A percentile compares a stretch with the other conserved stretches of the same genome.
Conservation (phyloP, 1,140 invertebrate genomes). For the Drosophila trapezifrons region DNA sequence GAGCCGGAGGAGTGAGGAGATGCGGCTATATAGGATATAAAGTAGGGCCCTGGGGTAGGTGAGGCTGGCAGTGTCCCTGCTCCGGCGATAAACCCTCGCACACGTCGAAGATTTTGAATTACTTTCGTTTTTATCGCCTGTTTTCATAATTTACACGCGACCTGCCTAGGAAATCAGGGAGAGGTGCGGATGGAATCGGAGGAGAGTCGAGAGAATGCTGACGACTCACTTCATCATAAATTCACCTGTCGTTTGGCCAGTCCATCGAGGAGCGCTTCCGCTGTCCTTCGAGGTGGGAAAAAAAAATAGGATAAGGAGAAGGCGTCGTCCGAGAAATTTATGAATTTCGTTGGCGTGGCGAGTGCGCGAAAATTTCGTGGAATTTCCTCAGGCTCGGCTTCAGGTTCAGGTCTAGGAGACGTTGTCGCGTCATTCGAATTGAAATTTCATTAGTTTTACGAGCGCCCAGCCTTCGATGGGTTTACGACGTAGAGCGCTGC, state of each 20-base stretch:
- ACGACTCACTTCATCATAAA: constrained; percentile 79
- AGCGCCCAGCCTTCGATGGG: constrained; percentile 55
- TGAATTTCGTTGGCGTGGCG: constrained; percentile 64
- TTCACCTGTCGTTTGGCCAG: constrained; percentile 74
- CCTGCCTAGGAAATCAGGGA: constrained; percentile 44
- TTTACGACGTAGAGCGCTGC: constrained; percentile 59
- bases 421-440: constrained; percentile 73
- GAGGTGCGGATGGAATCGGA: constrained; percentile 8
- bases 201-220: constrained; percentile 37
- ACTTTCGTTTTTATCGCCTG: constrained; percentile 76
- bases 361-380: constrained; percentile 80
- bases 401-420: constrained; percentile 12
- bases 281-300: constrained; percentile 52
- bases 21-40: neutral
- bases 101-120: constrained; percentile 73
- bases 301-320: constrained; percentile 26
- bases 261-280: constrained; percentile 64
- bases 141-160: constrained; percentile 65
- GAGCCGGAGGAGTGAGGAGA: constrained; percentile 21
- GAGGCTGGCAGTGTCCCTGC: constrained; percentile 6
- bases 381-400: constrained; percentile 44
- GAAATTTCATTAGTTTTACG: constrained; percentile 82
- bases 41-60: neutral
- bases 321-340: constrained; percentile 47
- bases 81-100: constrained; percentile 43